phyloP scores from a whole-genome alignment of 2,888 invertebrate genomes.

The Plebejus melissa region DNA sequence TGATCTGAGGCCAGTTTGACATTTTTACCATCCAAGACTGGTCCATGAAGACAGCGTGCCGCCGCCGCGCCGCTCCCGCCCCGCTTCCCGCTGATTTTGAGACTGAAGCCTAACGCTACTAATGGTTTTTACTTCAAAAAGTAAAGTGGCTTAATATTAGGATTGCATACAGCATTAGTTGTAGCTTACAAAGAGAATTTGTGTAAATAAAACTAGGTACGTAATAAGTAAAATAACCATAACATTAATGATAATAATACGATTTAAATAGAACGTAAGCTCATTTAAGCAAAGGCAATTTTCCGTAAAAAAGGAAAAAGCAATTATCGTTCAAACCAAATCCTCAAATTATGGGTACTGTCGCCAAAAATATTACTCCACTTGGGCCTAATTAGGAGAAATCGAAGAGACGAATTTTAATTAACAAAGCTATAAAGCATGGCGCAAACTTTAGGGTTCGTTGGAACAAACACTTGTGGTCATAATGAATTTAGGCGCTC shows the following conservation, averaged over 20 bases:
- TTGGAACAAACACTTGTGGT: slow-evolving; percentile 37
- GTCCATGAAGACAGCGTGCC: no score
- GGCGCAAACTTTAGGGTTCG: slow-evolving; percentile 56
- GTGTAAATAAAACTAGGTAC: no score
- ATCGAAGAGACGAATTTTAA: slow-evolving; percentile 22
- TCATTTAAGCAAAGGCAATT: not conserved
- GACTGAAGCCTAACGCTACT: no score
- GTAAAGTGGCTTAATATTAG: no score
- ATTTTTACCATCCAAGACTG: no score
- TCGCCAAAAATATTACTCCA: slow-evolving; percentile 12
- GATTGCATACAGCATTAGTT: no score
- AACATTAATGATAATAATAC: not conserved
- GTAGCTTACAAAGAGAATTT: no score
- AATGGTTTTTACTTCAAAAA: no score
- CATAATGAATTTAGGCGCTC: slow-evolving; percentile 59
- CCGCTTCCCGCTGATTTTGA: no score
- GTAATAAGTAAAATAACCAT: no score
- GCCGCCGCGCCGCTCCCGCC: no score
- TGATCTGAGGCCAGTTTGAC: no score
- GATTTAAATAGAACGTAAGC: not conserved
- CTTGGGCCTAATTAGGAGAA: not conserved
- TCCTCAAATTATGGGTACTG: not conserved
- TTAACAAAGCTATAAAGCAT: slow-evolving; percentile 50
- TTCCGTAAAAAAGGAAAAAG: not conserved
- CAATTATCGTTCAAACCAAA: slow-evolving; percentile 6